Evolutionary conservation across 2,888 invertebrate genomes (phyloP), one percentile per base, ranked within the genome.

Genomic region (Scrobipalpa costella): DNA sequence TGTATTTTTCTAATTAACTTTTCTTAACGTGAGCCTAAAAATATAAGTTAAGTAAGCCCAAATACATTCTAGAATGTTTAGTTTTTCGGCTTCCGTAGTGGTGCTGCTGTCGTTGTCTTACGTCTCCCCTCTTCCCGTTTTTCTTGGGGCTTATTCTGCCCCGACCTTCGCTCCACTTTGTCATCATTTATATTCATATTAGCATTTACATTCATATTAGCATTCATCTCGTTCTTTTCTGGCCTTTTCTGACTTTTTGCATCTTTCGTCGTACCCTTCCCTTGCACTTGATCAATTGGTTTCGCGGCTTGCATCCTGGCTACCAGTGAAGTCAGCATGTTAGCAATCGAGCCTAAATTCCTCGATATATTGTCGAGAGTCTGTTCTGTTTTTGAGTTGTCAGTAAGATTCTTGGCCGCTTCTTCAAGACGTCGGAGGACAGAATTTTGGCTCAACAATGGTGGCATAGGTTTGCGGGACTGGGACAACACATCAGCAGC

Each of bases 321-420:
- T 44, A 44, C 44, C n/a, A 44, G 44, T 5, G 13, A n/a, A 44
- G 6, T 44, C 44, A 44, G n/a, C 6, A 44, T 15, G n/a, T 44
- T 44, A 13, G 44, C n/a, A 2, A 44, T 44, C 6, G 44, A 44
- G n/a, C n/a, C n/a, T n/a, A 44, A 44, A 44, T 44, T 44, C 44
- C n/a, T 44, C n/a, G 44, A 44, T 44, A 44, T 44, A n/a, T 44
- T 11, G n/a, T 44, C 44, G 44, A 44, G 44, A 6, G 44, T 44
- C n/a, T n/a, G n/a, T 44, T 44, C 44, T 11, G 44, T 44, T 44
- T 44, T 11, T 1, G 11, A n/a, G 44, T 44, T 44, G n/a, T 44
- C 44, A n/a, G 44, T 44, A n/a, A 44, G 44, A n/a, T 44, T 44
- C n/a, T 44, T 44, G 2, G 44, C 44, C n/a, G 6, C n/a, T n/a